Evolutionary conservation across 2,888 invertebrate genomes (phyloP), one percentile per base, ranked within the genome.

Genomic region (Ariolimax columbianus): DNA sequence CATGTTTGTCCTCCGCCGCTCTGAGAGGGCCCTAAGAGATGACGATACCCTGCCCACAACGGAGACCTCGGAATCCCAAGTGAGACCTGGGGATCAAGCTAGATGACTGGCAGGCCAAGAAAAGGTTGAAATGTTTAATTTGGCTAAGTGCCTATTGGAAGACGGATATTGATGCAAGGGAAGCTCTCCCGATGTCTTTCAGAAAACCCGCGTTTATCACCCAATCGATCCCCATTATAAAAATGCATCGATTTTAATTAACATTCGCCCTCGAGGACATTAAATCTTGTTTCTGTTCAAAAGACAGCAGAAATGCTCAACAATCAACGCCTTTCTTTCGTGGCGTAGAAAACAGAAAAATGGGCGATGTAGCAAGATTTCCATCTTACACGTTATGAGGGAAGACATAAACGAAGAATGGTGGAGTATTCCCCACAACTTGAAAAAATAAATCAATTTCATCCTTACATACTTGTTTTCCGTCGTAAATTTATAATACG

Each of bases 241-340:
- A 86, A 86, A 84, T 81, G 83, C 86, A 86, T 86, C 70, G 86
- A 86, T 86, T 86, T 86, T 86, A 86, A 86, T 86, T 86, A 86
- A 86, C 83, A 81, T 51, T 63, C 7, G 51, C 30, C 33, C 83
- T 68, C 33, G 66, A 33, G 51, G 77, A 68, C 77, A 83, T 63
- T 83, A 83, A 77, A 83, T 83, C 77, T 83, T 83, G 77, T 47
- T 75, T 17, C 14, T 59, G 79, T 66, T 79, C 79, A 38, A 68
- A 79, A 68, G 66, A 66, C 33, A 36, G 51, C 30, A 43, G 79
- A 79, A 33, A 1, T 3, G 26, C 40, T n/a, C 33, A 33, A 30
- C n/a, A 36, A 43, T 30, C n/a, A 2, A 11, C 4, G 9, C 47
- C n/a, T 17, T 47, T 47, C 73, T 47, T 26, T 75, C 30, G 0